Percentiles rank a stretch among this genome's conserved stretches.
Evolutionary conservation across 2,888 invertebrate genomes (phyloP).

Genomic region (Dasysyrphus albostriatus): DNA sequence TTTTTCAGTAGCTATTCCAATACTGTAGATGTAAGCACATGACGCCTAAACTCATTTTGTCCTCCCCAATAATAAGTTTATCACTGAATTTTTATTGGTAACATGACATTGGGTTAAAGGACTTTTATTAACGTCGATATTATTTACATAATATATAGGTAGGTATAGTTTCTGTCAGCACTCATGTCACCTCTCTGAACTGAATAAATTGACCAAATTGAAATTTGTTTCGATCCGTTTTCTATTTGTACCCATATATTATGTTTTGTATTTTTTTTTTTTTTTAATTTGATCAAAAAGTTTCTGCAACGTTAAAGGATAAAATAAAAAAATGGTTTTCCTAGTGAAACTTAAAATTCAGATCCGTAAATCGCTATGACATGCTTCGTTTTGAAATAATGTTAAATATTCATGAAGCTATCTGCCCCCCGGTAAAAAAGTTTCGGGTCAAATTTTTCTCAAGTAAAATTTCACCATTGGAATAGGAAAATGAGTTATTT

Average conservation of each 20-base stretch:
- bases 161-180: background rate
- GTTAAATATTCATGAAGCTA: constrained; percentile 1
- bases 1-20: background rate
- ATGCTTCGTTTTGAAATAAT: background rate
- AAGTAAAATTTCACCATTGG: background rate
- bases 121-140: background rate
- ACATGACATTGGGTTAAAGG: background rate
- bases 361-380: constrained; percentile 9
- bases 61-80: background rate
- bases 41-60: background rate
- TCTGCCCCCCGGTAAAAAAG: background rate
- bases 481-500: background rate
- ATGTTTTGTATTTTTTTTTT: background rate
- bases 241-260: background rate
- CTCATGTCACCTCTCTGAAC: background rate
- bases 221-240: background rate
- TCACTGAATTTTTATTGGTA: background rate
- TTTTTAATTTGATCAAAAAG: background rate
- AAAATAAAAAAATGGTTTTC: constrained; percentile 6
- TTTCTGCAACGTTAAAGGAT: background rate
- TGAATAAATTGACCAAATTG: background rate
- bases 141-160: background rate
- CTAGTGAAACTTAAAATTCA: constrained; percentile 19
- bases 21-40: background rate
- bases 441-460: background rate